phyloP scores from a whole-genome alignment of 1,140 invertebrate genomes.

The Drosophila bocki region DNA sequence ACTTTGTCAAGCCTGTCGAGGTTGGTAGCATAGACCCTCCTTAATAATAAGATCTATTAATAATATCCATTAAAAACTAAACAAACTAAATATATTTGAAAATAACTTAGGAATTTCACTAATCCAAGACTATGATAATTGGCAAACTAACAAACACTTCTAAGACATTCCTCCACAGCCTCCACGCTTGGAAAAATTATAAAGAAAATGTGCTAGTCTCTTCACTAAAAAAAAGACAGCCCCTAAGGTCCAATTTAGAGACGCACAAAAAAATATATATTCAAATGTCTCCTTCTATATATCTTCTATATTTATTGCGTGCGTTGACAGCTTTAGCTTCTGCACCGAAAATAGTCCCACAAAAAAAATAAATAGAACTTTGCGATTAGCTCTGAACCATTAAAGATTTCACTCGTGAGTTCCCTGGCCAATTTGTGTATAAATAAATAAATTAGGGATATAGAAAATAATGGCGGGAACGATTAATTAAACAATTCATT shows the following conservation, averaged over 20 bases:
- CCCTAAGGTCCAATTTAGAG: constrained; percentile 23
- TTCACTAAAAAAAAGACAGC: constrained; percentile 3
- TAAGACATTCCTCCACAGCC: constrained; percentile 40
- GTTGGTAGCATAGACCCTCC: constrained; percentile 45
- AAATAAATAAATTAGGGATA: constrained; percentile 45
- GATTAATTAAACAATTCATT: constrained; percentile 76
- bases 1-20: constrained; percentile 67
- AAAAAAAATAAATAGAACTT: constrained; percentile 7
- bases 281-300: neutral
- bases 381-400: constrained; percentile 37
- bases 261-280: neutral
- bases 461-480: neutral
- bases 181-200: constrained; percentile 4
- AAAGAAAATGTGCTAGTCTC: constrained; percentile 10
- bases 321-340: constrained; percentile 54
- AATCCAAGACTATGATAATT: constrained; percentile 13
- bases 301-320: constrained; percentile 47
- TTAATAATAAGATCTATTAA: neutral
- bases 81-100: constrained; percentile 1
- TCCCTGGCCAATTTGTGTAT: constrained; percentile 10
- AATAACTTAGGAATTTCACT: constrained; percentile 6
- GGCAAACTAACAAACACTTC: constrained; percentile 36
- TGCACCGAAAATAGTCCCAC: constrained; percentile 25
- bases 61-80: constrained; percentile 5
- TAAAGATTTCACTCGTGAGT: constrained; percentile 9